Base-by-base conservation (phyloP, 2,113 vertebrate species). In the Pygoscelis adeliae region DNA sequence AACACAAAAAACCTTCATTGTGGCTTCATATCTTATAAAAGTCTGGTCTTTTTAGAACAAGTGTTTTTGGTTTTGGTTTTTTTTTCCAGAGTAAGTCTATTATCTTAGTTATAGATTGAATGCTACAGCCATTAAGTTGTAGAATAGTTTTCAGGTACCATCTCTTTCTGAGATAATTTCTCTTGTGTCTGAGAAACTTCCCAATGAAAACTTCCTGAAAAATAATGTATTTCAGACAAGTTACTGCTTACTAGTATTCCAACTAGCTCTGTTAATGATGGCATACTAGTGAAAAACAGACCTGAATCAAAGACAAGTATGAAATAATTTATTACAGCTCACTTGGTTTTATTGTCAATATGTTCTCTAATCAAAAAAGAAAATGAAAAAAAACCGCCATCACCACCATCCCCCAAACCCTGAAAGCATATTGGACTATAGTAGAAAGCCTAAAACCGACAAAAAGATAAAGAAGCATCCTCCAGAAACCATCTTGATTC, bases 331-430 rank as follows among this genome's bases (percentile, higher is more conserved):
- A 11, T 53, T 86, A 53, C 3, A 32, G 14, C 3, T 10, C 23
- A 59, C 4, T 34, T 38, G 6, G 6, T 3, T 86, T 83, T 67
- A 27, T 53, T 71, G 46, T 4, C 8, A 32, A 70, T 38, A 82
- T 61, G 59, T 25, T 42, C 8, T 47, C 4, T n/a, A 29, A n/a
- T 34, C 5, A 49, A 61, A 69, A 87, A 40, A 12, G 1, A 18
- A 69, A 69, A 74, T 21, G 0, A 27, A 42, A 32, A 20, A 19
- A 40, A 4, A 0, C 0, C 15, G 49, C 18, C 4, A 32, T 12
- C n/a, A 9, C 25, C 12, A 21, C 34, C 4, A 42, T 8, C 11
- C 7, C 11, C 26, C 10, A 38, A 56, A 70, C 21, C 16, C 15
- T 82, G 55, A 85, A 85, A 73, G 5, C 2, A 10, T 65, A 17